phyloP scores from a whole-genome alignment of 2,113 vertebrate species.

The Coptodon bakossiorum region DNA sequence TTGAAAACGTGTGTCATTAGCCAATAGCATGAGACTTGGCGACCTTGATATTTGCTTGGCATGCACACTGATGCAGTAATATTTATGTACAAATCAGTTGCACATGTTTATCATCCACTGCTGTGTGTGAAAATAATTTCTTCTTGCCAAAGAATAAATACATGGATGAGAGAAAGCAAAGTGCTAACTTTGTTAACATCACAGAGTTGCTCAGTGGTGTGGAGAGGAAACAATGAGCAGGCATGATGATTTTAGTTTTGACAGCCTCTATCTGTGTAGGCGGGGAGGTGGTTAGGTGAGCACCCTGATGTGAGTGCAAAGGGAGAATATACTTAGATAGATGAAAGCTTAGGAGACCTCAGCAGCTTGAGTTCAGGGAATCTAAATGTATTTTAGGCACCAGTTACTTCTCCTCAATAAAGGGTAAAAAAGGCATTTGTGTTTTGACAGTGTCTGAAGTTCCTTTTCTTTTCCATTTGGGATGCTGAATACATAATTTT shows the following conservation, averaged over 20 bases:
- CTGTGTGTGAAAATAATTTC: not conserved
- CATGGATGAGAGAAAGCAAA: not conserved
- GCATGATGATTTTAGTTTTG: not conserved
- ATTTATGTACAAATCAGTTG: slow-evolving; percentile 2
- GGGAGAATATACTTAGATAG: not conserved
- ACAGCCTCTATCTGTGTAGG: slow-evolving; percentile 14
- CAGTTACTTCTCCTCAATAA: not conserved
- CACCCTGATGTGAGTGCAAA: not conserved
- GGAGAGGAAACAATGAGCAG: not conserved
- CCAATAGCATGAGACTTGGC: not conserved
- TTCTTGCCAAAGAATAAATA: not conserved
- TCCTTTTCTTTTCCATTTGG: not conserved
- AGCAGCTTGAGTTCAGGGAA: not conserved
- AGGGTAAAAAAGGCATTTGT: not conserved
- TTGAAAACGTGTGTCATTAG: not conserved
- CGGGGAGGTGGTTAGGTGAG: slow-evolving; percentile 4
- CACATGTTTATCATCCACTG: slow-evolving; percentile 16
- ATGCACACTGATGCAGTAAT: not conserved
- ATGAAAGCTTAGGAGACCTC: slow-evolving; percentile 3
- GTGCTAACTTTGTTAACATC: not conserved
- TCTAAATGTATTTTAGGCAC: slow-evolving; percentile 3
- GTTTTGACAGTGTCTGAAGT: not conserved
- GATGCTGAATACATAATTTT: not conserved
- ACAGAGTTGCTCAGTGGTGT: not conserved
- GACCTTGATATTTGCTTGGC: slow-evolving; percentile 1